These are phyloP conservation scores for Callocephalon fimbriatum DNA, from an alignment of 2,113 vertebrate species.

Conservation along the genomic window DNA sequence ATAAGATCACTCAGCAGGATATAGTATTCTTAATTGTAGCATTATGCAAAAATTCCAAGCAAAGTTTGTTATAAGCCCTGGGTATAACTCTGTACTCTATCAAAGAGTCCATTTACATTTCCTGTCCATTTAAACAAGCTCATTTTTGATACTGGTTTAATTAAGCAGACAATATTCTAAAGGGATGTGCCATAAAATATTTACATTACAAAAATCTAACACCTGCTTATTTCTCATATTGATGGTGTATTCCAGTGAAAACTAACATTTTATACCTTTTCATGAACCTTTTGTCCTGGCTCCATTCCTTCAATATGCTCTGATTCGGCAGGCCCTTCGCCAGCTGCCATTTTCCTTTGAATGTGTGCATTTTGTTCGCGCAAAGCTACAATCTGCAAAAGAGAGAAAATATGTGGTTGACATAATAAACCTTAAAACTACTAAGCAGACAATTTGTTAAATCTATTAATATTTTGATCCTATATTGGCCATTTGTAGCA, in stretches of 20 bases:
- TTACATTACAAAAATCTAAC: not conserved
- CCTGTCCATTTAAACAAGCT: not conserved
- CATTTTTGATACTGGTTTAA: not conserved
- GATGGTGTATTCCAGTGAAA: not conserved
- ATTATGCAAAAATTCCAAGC: not conserved
- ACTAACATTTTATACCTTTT: slow-evolving; percentile 84
- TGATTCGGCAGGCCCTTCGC: slow-evolving; percentile 85
- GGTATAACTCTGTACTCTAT: not conserved
- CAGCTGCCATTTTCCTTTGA: slow-evolving; percentile 94
- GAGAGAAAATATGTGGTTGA: slow-evolving; percentile 4
- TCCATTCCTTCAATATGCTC: slow-evolving; percentile 91
- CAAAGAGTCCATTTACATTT: not conserved
- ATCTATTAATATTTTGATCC: not conserved
- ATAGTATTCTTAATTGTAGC: not conserved
- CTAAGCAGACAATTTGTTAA: not conserved
- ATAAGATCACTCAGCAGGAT: not conserved
- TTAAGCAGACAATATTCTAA: not conserved
- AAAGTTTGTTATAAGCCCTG: not conserved
- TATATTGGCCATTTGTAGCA: not conserved
- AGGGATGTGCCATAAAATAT: not conserved
- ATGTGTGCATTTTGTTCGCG: slow-evolving; percentile 97
- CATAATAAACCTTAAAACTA: not conserved
- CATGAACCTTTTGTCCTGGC: slow-evolving; percentile 89
- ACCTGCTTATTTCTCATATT: not conserved
- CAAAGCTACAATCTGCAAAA: slow-evolving; percentile 92